Conservation (phyloP, 2,797 vertebrate species). For the Pterois miles region DNA sequence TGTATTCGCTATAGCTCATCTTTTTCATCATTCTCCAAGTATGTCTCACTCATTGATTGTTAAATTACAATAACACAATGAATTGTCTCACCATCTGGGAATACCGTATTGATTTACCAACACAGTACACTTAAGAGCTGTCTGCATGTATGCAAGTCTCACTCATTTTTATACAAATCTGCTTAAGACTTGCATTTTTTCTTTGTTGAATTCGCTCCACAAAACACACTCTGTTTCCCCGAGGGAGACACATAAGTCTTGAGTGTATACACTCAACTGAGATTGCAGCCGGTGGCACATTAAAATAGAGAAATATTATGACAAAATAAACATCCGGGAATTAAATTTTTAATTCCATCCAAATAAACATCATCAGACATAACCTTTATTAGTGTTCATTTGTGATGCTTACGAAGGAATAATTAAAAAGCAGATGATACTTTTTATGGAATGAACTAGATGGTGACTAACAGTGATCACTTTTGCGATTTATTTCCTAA, state of each 20-base stretch:
- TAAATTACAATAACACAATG: not conserved
- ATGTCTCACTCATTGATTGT: not conserved
- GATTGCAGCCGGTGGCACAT: not conserved
- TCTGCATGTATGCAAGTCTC: not conserved
- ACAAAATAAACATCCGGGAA: not conserved
- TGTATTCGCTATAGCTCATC: not conserved
- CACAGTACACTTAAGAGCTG: not conserved
- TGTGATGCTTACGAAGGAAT: not conserved
- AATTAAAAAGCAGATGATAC: not conserved
- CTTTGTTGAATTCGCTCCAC: not conserved
- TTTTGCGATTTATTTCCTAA: not conserved
- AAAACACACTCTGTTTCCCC: not conserved
- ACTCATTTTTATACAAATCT: constrained; percentile 8
- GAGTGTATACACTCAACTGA: not conserved
- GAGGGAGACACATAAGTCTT: not conserved
- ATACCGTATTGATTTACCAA: not conserved
- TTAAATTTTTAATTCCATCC: not conserved
- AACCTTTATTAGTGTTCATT: not conserved
- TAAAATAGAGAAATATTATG: not conserved
- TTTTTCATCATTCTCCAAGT: not conserved
- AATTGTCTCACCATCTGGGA: not conserved
- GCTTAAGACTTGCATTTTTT: not conserved
- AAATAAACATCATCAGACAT: not conserved
- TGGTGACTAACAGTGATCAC: not conserved
- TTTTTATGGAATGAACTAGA: not conserved